Base-by-base conservation (phyloP, 2,888 invertebrate genomes). In the Synergus japonicus region DNA sequence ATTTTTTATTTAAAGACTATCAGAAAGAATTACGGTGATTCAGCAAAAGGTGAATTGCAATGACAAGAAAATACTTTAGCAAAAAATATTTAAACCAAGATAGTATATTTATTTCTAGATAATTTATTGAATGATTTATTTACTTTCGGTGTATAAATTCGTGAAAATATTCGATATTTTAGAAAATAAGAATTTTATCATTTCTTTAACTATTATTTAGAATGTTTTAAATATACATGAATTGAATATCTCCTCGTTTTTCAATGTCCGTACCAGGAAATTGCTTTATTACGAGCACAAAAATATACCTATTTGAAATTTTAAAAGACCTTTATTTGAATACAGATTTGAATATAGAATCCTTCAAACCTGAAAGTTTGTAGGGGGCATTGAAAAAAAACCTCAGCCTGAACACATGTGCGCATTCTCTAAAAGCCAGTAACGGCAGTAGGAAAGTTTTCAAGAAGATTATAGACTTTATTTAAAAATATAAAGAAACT, bases 361-460 rank as follows among this genome's bases (percentile, higher is more conserved):
- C 22, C 60, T 60, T 22, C 12, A 60, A 60, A 29, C 22, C 7
- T 60, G 4, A 12, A 60, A 60, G 22, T 54, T 9, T n/a, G n/a
- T n/a, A n/a, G 2, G 54, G n/a, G 22, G 22, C 1, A 10, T 65
- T 15, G 4, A 15, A 65, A 65, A 65, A 65, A n/a, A 66, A 43
- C 18, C 43, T 18, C 43, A 63, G 10, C n/a, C 41, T 41, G n/a
- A 10, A 66, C 5, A 15, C n/a, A 46, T 18, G 69, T 69, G 46
- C 69, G 69, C 69, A 69, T 15, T 46, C 69, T 22, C 49, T 69
- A 12, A 46, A 29, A 44, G 9, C 4, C 69, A 46, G 69, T 69
- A 69, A 46, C 46, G 69, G 5, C 37, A 37, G 37, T 46, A 69
- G 46, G 29, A 44, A 46, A 22, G 15, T 46, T 2, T 69, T 12